Base-by-base conservation (phyloP, 2,888 invertebrate species). In the Andricus quercusramuli region DNA sequence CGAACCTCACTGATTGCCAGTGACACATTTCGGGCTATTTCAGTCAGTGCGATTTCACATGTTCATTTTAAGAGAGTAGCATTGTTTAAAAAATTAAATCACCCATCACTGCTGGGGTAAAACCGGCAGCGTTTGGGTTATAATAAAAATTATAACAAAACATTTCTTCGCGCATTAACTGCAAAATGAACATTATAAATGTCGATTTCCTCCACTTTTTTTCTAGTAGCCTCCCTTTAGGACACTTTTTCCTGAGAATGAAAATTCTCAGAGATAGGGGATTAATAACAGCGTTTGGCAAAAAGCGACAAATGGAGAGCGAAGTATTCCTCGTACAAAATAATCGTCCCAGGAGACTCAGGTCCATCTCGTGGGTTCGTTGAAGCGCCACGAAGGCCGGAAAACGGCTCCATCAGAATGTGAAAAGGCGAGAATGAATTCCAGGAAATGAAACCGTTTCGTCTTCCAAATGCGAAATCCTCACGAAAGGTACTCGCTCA, bases 401-500 rank as follows among this genome's bases (percentile, higher is more conserved):
- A 47, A 76, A 78, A 85, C 81, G 80, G 79, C 80, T 78, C 47
- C 15, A 47, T 47, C 85, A 85, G 85, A 83, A 83, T 83, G 79
- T 76, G 66, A 79, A 82, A 80, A 81, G 68, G 83, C 82, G 80
- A 82, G 84, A 88, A 86, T 86, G 82, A 85, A 86, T 86, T 86
- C 80, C 79, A 80, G 83, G 84, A 85, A 86, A 87, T 86, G 83
- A 88, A 86, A 86, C 79, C 86, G 82, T 85, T 88, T 86, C 86
- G 84, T 87, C 86, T 86, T 85, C 85, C 82, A 81, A 84, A 88
- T 82, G 86, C 82, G 83, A 83, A 83, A 83, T 83, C 85, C 85
- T 84, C 85, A 84, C 85, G 84, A 80, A 82, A 86, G 79, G 81
- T 78, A 81, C 77, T 80, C 80, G 79, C 81, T 68, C 68, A 68